phyloP scores from a whole-genome alignment of 2,113 vertebrate genomes.

The Bagarius yarrelli region DNA sequence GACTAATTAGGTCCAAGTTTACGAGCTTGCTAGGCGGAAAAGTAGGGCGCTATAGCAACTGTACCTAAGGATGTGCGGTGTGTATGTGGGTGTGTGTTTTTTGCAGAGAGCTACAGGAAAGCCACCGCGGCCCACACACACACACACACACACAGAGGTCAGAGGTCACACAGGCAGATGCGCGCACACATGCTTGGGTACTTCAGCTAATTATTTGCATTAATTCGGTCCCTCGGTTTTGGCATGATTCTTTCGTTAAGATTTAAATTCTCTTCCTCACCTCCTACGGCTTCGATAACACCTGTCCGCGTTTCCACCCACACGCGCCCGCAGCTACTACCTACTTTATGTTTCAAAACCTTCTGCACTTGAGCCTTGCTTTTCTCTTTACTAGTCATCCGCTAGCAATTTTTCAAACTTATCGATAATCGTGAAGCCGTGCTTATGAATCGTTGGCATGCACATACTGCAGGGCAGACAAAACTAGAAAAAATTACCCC shows the following conservation, averaged over 20 bases:
- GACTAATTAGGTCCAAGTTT: constrained; percentile 46
- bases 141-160: neutral
- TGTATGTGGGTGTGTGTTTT: constrained; percentile 11
- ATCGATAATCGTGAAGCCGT: no score
- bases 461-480: no score
- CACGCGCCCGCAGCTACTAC: neutral
- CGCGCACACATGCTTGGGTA: neutral
- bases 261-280: constrained; percentile 1
- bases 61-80: neutral
- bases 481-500: no score
- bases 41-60: neutral
- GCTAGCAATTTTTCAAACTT: neutral
- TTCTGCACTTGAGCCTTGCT: neutral
- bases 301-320: constrained; percentile 13
- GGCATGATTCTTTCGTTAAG: neutral
- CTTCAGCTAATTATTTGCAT: neutral
- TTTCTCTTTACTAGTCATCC: neutral
- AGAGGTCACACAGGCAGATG: neutral
- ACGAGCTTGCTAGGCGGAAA: neutral
- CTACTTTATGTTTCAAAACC: neutral
- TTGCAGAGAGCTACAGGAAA: neutral
- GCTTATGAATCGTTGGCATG: no score
- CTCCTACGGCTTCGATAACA: constrained; percentile 5
- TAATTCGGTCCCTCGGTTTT: neutral
- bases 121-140: constrained; percentile 12